Conservation (phyloP, 1,140 invertebrate species). For the Argopecten irradians region DNA sequence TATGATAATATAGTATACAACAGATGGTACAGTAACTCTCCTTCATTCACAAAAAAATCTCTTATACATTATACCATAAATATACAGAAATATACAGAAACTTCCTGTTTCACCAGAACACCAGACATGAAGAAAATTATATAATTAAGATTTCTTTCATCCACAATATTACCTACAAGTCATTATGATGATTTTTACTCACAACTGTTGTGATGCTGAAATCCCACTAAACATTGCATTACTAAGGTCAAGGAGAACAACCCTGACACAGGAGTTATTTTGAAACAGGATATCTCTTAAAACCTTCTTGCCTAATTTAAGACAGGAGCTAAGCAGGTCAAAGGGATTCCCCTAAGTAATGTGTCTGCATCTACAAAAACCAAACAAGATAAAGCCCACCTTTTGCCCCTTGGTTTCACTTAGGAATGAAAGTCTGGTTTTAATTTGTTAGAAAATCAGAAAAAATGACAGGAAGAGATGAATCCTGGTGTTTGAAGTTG, state of each 20-base stretch:
- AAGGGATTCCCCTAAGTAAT: background rate
- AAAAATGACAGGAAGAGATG: background rate
- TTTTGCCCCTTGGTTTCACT: background rate
- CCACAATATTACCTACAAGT: background rate
- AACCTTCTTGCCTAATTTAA: constrained; percentile 21
- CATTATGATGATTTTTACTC: background rate
- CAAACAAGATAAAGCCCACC: background rate
- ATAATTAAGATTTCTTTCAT: background rate
- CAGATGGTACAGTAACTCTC: background rate
- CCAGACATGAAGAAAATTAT: background rate
- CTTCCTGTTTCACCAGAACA: background rate
- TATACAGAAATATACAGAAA: background rate
- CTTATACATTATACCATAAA: background rate
- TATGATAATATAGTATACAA: background rate
- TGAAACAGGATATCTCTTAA: background rate
- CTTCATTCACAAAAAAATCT: background rate
- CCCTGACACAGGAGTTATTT: background rate
- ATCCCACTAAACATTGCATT: background rate
- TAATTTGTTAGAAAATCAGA: background rate
- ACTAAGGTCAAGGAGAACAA: background rate
- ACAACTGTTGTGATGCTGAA: background rate
- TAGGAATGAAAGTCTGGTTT: background rate
- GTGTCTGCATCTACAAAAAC: background rate
- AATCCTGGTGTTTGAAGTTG: background rate
- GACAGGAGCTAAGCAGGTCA: background rate